phyloP scores from a whole-genome alignment of 2,888 invertebrate genomes.

The Callimorpha dominula region DNA sequence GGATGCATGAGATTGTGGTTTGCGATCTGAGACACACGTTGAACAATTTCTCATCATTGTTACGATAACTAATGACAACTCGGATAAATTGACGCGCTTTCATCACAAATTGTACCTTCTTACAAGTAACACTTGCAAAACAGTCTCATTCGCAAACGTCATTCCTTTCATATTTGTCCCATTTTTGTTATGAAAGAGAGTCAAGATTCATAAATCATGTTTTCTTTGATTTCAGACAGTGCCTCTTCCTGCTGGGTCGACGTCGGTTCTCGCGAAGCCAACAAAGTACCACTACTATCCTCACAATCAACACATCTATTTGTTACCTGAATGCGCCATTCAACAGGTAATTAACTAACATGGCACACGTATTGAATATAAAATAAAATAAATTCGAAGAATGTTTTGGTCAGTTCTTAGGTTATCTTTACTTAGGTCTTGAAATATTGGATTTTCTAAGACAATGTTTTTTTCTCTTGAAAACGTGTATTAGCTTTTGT shows the following conservation, averaged over 20 bases:
- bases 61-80: constrained; percentile 69
- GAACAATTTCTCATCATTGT: constrained; percentile 75
- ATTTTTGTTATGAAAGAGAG: constrained; percentile 21
- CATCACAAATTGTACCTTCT: constrained; percentile 60
- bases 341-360: constrained; percentile 89
- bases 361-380: constrained; percentile 6
- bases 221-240: constrained; percentile 88
- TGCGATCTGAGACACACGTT: constrained; percentile 62
- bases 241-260: constrained; percentile 89
- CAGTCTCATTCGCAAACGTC: constrained; percentile 48
- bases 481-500: constrained; percentile 31
- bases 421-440: constrained; percentile 22
- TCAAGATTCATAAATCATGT: constrained; percentile 46
- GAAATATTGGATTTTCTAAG: constrained; percentile 13
- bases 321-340: constrained; percentile 97
- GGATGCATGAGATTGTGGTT: constrained; percentile 65
- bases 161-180: constrained; percentile 44
- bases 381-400: constrained; percentile 38
- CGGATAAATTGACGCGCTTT: constrained; percentile 69
- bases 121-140: constrained; percentile 44
- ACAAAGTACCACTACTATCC: constrained; percentile 98
- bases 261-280: constrained; percentile 92
- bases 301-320: constrained; percentile 96
- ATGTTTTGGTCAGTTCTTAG: constrained; percentile 31
- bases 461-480: not conserved